These are phyloP conservation scores for Papilio dardanus DNA, from an alignment of 1,140 invertebrate species.

Conservation along the genomic window DNA sequence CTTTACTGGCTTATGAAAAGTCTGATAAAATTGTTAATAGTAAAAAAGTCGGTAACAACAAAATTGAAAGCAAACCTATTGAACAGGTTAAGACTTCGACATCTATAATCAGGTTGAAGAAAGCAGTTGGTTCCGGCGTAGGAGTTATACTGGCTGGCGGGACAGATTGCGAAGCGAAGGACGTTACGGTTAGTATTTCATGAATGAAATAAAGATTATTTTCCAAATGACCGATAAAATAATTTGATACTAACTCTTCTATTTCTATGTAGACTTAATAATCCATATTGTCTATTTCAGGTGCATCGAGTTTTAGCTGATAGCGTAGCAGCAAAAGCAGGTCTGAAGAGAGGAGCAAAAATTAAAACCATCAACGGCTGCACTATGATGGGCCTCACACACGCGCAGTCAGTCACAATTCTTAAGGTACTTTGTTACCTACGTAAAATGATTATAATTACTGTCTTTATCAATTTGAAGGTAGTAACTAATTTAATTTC, in stretches of 20 bases:
- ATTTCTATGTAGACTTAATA: not conserved
- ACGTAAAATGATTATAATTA: not conserved
- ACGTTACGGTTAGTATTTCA: conserved; percentile 89
- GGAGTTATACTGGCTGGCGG: conserved; percentile 94
- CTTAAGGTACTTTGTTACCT: conserved; percentile 88
- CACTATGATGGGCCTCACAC: conserved; percentile 90
- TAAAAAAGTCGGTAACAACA: conserved; percentile 43
- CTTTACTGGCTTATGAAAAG: conserved; percentile 27
- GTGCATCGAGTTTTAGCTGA: conserved; percentile 93
- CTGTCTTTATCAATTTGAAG: not conserved
- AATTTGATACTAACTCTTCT: not conserved
- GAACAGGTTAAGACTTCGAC: conserved; percentile 50
- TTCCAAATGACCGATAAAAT: not conserved
- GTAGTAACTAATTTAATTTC: not conserved
- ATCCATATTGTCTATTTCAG: conserved; percentile 76
- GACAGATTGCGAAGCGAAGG: conserved; percentile 94
- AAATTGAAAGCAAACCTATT: conserved; percentile 43
- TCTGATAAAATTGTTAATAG: conserved; percentile 37
- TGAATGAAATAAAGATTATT: not conserved
- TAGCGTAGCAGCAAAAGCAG: conserved; percentile 93
- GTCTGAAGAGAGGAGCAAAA: conserved; percentile 93
- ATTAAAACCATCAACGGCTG: conserved; percentile 95
- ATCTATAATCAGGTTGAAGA: conserved; percentile 64
- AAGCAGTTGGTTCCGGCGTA: conserved; percentile 87
- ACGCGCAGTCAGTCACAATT: conserved; percentile 92